Evolutionary conservation across 2,888 invertebrate genomes (phyloP).

Genomic region (Chalcis sispes): DNA sequence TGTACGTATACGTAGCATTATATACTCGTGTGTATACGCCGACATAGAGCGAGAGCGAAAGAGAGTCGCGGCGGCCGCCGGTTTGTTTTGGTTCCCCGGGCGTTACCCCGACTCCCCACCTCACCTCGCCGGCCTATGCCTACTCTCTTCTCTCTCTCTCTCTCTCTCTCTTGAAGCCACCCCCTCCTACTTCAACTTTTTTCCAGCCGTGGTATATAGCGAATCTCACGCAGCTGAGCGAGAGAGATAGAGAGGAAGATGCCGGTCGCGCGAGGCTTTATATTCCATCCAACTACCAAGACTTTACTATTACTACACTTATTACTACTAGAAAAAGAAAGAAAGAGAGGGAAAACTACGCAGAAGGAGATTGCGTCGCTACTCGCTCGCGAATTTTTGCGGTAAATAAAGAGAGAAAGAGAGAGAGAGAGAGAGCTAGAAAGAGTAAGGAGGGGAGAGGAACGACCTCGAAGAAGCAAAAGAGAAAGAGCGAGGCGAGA

Average conservation of each 20-base stretch:
- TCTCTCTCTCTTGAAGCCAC: slow-evolving; percentile 66
- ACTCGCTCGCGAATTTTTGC: slow-evolving; percentile 5
- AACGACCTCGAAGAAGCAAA: no score
- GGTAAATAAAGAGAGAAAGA: background rate
- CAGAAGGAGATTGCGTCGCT: background rate
- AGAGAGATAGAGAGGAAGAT: slow-evolving; percentile 1
- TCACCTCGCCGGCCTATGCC: slow-evolving; percentile 41
- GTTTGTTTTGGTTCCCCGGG: slow-evolving; percentile 77
- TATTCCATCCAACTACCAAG: background rate
- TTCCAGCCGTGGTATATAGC: background rate
- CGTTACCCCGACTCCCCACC: slow-evolving; percentile 72
- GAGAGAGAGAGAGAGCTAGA: slow-evolving; percentile 50
- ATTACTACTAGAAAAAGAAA: no score
- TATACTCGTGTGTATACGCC: slow-evolving; percentile 61
- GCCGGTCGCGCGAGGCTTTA: background rate
- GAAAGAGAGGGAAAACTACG: background rate
- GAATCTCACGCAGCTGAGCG: background rate
- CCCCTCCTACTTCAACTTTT: slow-evolving; percentile 8
- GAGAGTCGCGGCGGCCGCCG: slow-evolving; percentile 62
- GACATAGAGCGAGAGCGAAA: slow-evolving; percentile 60
- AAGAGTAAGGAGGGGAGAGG: background rate
- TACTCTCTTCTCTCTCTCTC: slow-evolving; percentile 46
- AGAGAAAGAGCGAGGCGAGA: no score
- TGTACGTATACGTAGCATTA: background rate
- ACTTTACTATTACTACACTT: no score